phyloP scores from a whole-genome alignment of 2,888 invertebrate genomes.

The Lasioglossum oenotherae region DNA sequence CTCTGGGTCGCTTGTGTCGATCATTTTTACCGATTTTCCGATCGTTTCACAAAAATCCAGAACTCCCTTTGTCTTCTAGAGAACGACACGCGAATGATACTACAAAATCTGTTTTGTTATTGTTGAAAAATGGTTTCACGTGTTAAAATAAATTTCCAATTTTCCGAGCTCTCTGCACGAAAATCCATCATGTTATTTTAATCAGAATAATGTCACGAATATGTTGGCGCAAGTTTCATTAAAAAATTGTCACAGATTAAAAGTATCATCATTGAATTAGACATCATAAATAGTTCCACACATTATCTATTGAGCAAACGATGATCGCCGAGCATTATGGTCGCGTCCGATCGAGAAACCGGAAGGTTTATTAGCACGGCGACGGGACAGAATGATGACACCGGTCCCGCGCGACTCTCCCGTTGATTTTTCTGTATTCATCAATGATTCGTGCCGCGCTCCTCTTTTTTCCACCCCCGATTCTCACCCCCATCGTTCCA shows the following conservation, averaged over 20 bases:
- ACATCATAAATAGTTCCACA: no score
- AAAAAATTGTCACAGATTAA: background rate
- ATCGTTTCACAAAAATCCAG: background rate
- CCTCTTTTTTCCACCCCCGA: conserved; percentile 33
- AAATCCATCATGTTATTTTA: background rate
- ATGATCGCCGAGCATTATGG: background rate
- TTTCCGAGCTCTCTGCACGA: background rate
- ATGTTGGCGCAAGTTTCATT: background rate
- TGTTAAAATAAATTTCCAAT: background rate
- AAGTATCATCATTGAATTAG: background rate
- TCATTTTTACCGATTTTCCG: background rate
- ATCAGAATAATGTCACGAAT: background rate
- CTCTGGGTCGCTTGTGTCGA: background rate
- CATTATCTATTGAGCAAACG: background rate
- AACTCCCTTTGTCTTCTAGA: background rate
- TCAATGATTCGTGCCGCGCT: conserved; percentile 53
- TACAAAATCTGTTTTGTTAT: background rate
- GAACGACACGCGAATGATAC: background rate
- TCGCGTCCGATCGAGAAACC: conserved; percentile 30
- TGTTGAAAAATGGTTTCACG: background rate
- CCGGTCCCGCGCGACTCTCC: background rate
- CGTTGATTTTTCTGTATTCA: conserved; percentile 53
- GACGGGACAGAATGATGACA: background rate
- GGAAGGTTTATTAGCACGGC: conserved; percentile 21
- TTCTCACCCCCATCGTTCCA: background rate